A percentile compares a stretch with the other conserved stretches of the same genome.
Conservation (phyloP, 2,797 vertebrate genomes). For the Pseudopleuronectes americanus region DNA sequence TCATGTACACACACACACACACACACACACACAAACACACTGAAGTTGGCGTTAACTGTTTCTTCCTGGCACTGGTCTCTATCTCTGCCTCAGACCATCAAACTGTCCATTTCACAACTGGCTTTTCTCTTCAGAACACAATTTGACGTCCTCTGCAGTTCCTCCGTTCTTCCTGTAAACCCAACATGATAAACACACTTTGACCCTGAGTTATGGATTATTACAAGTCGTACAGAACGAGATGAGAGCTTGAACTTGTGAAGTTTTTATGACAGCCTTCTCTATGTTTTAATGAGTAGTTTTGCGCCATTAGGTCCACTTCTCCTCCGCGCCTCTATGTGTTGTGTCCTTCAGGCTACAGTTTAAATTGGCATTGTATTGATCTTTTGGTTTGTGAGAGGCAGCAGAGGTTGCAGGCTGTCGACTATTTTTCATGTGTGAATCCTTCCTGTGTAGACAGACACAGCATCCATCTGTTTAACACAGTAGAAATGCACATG, state of each 20-base stretch:
- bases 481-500: background rate
- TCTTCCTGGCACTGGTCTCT: background rate
- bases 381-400: slow-evolving; percentile 46
- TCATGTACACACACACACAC: slow-evolving; percentile 21
- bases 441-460: slow-evolving; percentile 18
- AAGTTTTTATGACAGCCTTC: too few relatives aligned
- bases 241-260: background rate
- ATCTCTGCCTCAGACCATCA: background rate
- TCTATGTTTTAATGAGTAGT: slow-evolving; percentile 26
- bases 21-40: background rate
- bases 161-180: background rate
- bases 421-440: slow-evolving; percentile 32
- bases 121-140: too few relatives aligned
- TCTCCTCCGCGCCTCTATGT: slow-evolving; percentile 6
- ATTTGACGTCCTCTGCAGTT: background rate
- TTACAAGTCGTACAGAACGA: background rate
- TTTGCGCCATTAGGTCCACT: background rate
- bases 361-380: slow-evolving; percentile 60
- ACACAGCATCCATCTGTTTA: background rate
- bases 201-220: background rate
- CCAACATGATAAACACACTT: background rate
- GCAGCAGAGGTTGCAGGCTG: slow-evolving; percentile 28
- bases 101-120: background rate
- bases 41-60: background rate
- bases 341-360: slow-evolving; percentile 36